These are phyloP conservation scores for Tetrao urogallus DNA, from an alignment of 2,113 vertebrate species.

Conservation along the genomic window DNA sequence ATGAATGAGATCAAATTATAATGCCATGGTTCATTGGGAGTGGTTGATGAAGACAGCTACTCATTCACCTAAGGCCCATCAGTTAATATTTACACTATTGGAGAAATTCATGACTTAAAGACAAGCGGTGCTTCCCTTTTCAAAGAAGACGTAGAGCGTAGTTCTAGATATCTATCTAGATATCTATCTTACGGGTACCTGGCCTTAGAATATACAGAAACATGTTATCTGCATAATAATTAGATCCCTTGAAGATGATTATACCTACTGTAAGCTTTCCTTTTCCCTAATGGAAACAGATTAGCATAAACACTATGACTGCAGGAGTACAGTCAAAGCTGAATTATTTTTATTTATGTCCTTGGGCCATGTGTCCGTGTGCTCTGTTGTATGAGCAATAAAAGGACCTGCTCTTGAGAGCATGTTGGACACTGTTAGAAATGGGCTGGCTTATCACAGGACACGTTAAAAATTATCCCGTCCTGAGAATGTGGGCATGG, in stretches of 20 bases:
- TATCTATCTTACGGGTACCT: not conserved
- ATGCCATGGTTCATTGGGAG: not conserved
- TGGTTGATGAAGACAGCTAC: constrained; percentile 33
- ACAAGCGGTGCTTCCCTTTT: not conserved
- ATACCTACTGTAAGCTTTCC: not conserved
- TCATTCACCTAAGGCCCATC: constrained; percentile 15
- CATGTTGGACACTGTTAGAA: not conserved
- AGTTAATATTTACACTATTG: constrained; percentile 20
- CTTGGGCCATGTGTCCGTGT: not conserved
- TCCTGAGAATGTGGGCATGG: not conserved
- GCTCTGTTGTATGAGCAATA: rapidly evolving
- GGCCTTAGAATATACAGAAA: not conserved
- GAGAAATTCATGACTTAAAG: not conserved
- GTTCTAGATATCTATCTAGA: not conserved
- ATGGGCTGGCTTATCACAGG: not conserved
- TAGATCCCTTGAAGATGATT: not conserved
- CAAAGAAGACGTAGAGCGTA: not conserved
- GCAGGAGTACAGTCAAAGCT: not conserved
- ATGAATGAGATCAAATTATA: constrained; percentile 40
- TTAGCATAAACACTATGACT: not conserved
- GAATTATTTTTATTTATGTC: not conserved
- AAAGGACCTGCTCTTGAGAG: not conserved
- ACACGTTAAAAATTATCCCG: not conserved
- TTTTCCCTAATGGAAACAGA: not conserved
- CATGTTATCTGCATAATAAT: not conserved